Evolutionary conservation across 2,888 invertebrate genomes (phyloP).

Genomic region (Alitta virens): DNA sequence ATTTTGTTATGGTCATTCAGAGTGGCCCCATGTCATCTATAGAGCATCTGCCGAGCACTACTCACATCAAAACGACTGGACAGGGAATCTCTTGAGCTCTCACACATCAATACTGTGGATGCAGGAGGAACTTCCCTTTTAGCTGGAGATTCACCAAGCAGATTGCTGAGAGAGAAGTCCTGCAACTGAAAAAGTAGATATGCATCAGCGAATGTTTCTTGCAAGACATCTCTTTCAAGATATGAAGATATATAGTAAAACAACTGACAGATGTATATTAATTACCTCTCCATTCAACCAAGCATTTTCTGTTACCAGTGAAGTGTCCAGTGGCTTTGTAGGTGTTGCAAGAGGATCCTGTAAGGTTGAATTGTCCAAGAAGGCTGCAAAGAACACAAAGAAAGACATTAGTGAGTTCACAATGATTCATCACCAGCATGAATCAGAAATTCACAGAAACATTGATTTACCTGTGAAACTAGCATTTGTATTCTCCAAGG

Average conservation of each 20-base stretch:
- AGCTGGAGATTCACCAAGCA: conserved; percentile 74
- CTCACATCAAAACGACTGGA: conserved; percentile 38
- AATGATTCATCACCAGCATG: too few relatives aligned
- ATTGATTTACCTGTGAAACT: not conserved
- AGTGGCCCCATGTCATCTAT: too few relatives aligned
- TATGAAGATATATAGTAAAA: too few relatives aligned
- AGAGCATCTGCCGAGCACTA: too few relatives aligned
- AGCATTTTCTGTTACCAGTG: conserved; percentile 23
- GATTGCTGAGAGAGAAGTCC: conserved; percentile 83
- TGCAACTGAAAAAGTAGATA: conserved; percentile 29
- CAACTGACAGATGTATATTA: too few relatives aligned
- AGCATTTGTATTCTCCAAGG: not conserved
- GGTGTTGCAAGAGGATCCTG: too few relatives aligned
- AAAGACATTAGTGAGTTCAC: too few relatives aligned
- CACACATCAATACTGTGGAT: conserved; percentile 34
- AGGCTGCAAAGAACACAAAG: too few relatives aligned
- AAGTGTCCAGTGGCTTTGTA: not conserved
- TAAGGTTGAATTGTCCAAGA: too few relatives aligned
- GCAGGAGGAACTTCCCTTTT: conserved; percentile 50
- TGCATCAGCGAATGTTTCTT: too few relatives aligned
- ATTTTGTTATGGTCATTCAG: too few relatives aligned
- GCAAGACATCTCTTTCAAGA: too few relatives aligned
- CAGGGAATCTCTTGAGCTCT: conserved; percentile 44
- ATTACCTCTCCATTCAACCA: conserved; percentile 74
- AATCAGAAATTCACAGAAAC: not conserved